Evolutionary conservation across 2,888 invertebrate species (phyloP).

Genomic region (Pimpla rufipes): DNA sequence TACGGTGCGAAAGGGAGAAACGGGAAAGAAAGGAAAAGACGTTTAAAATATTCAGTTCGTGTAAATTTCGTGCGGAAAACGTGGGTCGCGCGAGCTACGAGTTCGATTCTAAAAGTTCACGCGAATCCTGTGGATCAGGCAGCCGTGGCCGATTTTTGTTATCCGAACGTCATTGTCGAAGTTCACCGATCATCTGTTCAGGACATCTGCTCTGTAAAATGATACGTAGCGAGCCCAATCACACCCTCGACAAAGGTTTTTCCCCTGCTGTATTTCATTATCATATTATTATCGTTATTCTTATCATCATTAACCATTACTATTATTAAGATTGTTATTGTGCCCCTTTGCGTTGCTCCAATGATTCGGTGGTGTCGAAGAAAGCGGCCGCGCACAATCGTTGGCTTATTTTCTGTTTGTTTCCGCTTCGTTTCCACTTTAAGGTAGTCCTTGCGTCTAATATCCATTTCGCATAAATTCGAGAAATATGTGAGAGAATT

Average conservation of each 20-base stretch:
- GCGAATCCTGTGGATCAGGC: conserved; percentile 48
- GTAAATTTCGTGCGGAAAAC: too few relatives aligned
- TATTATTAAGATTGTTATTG: neutral
- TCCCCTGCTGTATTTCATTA: conserved; percentile 42
- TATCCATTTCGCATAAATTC: too few relatives aligned
- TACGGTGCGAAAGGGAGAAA: conserved; percentile 13
- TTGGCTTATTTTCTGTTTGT: neutral
- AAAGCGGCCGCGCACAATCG: neutral
- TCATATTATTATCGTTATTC: conserved; percentile 20
- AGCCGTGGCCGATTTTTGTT: conserved; percentile 20
- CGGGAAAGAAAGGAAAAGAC: conserved; percentile 11
- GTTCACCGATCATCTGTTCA: conserved; percentile 59
- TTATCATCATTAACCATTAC: conserved; percentile 19
- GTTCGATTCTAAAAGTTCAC: conserved; percentile 40
- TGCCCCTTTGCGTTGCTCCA: conserved; percentile 63
- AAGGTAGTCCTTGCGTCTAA: too few relatives aligned
- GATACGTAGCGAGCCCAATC: conserved; percentile 59
- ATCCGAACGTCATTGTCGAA: conserved; percentile 53
- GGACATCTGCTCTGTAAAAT: conserved; percentile 70
- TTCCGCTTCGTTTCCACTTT: conserved; percentile 8
- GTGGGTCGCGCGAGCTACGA: neutral
- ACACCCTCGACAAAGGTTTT: conserved; percentile 19
- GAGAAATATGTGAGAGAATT: too few relatives aligned
- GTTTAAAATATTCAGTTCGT: conserved; percentile 25
- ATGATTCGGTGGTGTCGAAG: conserved; percentile 45